Percentiles rank a stretch among this genome's conserved stretches.
Conservation (phyloP, 1,140 invertebrate species). For the Colletes gigas region DNA sequence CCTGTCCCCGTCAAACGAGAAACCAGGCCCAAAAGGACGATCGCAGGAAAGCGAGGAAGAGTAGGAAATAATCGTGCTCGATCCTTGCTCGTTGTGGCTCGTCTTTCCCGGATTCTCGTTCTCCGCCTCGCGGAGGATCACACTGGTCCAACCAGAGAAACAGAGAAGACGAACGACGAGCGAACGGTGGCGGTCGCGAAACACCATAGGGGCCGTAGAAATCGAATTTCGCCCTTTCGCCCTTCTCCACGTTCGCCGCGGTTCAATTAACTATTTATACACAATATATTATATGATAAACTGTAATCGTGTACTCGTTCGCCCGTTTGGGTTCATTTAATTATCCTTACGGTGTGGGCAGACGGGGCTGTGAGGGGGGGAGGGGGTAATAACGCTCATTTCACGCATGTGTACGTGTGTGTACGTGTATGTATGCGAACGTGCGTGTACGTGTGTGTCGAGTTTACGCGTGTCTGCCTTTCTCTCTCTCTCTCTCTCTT, state of each 20-base stretch:
- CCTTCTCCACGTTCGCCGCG: constrained; percentile 49
- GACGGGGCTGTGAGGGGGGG: constrained; percentile 22
- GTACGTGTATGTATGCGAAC: neutral
- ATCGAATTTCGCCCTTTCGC: constrained; percentile 56
- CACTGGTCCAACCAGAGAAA: constrained; percentile 14
- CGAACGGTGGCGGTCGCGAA: no score
- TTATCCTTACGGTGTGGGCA: constrained; percentile 68
- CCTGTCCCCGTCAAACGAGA: neutral
- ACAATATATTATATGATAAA: constrained; percentile 81
- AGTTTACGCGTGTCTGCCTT: constrained; percentile 7
- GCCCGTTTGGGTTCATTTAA: constrained; percentile 56
- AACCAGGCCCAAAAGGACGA: no score
- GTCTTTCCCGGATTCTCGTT: neutral
- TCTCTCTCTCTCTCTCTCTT: neutral
- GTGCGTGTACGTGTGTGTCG: neutral
- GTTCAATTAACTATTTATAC: constrained; percentile 81
- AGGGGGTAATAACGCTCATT: constrained; percentile 39
- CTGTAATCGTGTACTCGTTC: constrained; percentile 75
- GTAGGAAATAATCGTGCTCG: constrained; percentile 15
- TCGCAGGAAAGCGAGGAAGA: neutral
- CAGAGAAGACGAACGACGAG: constrained; percentile 19
- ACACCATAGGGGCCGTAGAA: constrained; percentile 43
- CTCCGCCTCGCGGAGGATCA: constrained; percentile 10
- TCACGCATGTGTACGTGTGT: constrained; percentile 2
- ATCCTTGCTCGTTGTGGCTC: neutral